phyloP scores from a whole-genome alignment of 2,113 vertebrate species.

The Aegithalos caudatus region DNA sequence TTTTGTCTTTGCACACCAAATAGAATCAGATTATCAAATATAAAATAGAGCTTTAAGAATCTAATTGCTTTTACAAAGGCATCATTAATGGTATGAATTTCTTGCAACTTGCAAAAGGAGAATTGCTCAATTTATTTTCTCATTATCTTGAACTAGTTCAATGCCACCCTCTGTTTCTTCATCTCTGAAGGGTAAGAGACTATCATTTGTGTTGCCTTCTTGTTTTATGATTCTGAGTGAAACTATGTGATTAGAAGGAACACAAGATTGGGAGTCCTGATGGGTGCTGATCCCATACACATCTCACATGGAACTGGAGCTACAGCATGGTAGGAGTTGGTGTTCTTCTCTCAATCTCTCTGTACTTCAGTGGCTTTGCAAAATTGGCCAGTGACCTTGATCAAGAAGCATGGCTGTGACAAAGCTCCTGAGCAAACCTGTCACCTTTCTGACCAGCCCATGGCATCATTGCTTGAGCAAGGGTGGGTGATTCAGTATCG shows the following conservation, averaged over 20 bases:
- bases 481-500: neutral
- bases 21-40: neutral
- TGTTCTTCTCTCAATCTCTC: neutral
- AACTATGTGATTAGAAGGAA: neutral
- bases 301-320: neutral
- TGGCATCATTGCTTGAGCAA: neutral
- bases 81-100: neutral
- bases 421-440: neutral
- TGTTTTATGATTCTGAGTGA: neutral
- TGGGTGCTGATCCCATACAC: neutral
- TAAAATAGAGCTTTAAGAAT: neutral
- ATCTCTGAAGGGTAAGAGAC: neutral
- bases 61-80: neutral
- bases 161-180: neutral
- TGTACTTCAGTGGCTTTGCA: neutral
- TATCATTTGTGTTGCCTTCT: neutral
- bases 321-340: neutral
- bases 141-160: neutral
- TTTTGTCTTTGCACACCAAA: neutral
- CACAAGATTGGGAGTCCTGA: accelerated
- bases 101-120: neutral
- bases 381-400: neutral
- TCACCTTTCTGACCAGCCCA: neutral
- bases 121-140: constrained; percentile 17
- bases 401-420: neutral